These are phyloP conservation scores for Linyphia triangularis DNA, from an alignment of 2,888 invertebrate species.

Conservation along the genomic window DNA sequence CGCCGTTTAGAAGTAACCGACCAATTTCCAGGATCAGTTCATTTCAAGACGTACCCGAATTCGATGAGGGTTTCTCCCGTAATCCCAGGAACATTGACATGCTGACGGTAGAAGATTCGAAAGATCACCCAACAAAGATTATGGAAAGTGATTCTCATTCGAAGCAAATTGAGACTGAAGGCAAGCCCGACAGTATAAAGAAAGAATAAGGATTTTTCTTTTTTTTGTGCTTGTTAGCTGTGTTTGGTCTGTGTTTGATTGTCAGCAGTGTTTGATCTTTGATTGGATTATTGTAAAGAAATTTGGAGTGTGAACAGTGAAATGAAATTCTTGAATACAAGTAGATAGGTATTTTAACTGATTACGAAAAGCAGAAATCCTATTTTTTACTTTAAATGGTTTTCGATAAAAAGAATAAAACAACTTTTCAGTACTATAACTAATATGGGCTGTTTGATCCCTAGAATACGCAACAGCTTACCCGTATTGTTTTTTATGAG, in stretches of 20 bases:
- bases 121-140: not conserved
- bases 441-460: too few species aligned
- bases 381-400: too few species aligned
- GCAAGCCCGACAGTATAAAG: not conserved
- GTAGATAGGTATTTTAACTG: too few species aligned
- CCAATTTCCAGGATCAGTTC: constrained; percentile 29
- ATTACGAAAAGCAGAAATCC: too few species aligned
- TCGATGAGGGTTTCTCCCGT: constrained; percentile 22
- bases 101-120: constrained; percentile 28
- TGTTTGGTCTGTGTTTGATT: not conserved
- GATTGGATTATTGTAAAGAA: not conserved
- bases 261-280: not conserved
- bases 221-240: not conserved
- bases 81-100: constrained; percentile 25
- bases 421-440: too few species aligned
- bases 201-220: constrained; percentile 6
- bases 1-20: not conserved
- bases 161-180: constrained; percentile 1
- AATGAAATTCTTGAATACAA: too few species aligned
- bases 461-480: too few species aligned
- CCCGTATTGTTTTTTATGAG: too few species aligned
- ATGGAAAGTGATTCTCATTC: not conserved
- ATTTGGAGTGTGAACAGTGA: not conserved
- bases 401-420: too few species aligned
- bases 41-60: not conserved